Evolutionary conservation across 2,113 vertebrate species (phyloP).

Genomic region (Agelaius tricolor): DNA sequence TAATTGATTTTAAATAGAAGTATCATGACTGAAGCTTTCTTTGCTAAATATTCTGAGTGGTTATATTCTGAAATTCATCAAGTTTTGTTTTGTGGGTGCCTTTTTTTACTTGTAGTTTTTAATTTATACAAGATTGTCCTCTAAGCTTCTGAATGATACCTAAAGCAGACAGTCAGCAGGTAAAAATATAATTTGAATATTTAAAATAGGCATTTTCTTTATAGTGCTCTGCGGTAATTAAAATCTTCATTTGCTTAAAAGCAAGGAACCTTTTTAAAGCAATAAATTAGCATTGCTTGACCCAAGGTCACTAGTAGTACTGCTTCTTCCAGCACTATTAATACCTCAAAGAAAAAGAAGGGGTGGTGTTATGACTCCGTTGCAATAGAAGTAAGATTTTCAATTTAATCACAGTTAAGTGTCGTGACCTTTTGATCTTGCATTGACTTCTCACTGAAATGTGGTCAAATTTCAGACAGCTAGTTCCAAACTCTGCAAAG

Average conservation of each 20-base stretch:
- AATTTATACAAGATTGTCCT: slow-evolving; percentile 47
- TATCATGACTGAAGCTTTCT: neutral
- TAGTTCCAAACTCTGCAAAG: slow-evolving; percentile 38
- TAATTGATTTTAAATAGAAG: neutral
- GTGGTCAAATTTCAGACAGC: slow-evolving; percentile 62
- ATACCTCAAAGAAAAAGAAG: slow-evolving; percentile 67
- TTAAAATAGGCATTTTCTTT: slow-evolving; percentile 61
- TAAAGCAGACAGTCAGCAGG: slow-evolving; percentile 50
- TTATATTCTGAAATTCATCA: neutral
- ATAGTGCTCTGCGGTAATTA: slow-evolving; percentile 54
- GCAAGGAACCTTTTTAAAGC: slow-evolving; percentile 58
- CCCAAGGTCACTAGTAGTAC: slow-evolving; percentile 46
- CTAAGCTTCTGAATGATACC: slow-evolving; percentile 51
- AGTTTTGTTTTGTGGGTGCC: neutral
- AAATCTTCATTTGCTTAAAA: slow-evolving; percentile 74
- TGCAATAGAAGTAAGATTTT: slow-evolving; percentile 67
- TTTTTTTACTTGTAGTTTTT: slow-evolving; percentile 28
- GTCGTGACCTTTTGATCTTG: slow-evolving; percentile 65
- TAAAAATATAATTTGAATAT: slow-evolving; percentile 61
- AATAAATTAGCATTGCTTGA: slow-evolving; percentile 66
- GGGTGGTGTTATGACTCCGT: slow-evolving; percentile 38
- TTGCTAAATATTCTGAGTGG: neutral
- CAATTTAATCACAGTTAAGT: slow-evolving; percentile 65
- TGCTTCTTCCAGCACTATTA: slow-evolving; percentile 60
- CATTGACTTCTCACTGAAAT: slow-evolving; percentile 61